These are phyloP conservation scores for Drosophila navojoa DNA, from an alignment of 1,140 invertebrate species.

Conservation along the genomic window DNA sequence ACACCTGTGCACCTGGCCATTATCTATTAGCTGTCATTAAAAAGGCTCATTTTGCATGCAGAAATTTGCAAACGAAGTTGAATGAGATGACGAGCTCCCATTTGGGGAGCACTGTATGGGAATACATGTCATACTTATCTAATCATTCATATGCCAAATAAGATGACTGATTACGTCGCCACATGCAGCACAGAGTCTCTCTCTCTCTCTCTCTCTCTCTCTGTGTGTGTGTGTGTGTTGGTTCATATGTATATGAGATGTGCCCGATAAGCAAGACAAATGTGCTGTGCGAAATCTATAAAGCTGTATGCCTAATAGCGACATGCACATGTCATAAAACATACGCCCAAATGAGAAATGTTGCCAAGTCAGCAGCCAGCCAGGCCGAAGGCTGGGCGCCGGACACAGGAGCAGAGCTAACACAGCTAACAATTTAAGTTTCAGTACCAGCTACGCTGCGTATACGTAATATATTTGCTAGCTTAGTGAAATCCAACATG, in stretches of 20 bases:
- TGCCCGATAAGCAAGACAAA: conserved; percentile 71
- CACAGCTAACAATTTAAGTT: background rate
- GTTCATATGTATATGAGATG: conserved; percentile 2
- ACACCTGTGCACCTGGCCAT: conserved; percentile 9
- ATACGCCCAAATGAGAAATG: conserved; percentile 60
- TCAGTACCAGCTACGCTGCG: conserved; percentile 29
- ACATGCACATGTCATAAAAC: conserved; percentile 70
- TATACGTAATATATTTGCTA: conserved; percentile 63
- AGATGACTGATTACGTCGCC: conserved; percentile 76
- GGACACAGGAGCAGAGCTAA: background rate
- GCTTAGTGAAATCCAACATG: conserved; percentile 49
- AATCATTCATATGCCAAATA: conserved; percentile 77
- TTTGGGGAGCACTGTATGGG: conserved; percentile 18
- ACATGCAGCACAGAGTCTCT: conserved; percentile 38
- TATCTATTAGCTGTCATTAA: conserved; percentile 69
- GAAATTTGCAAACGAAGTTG: conserved; percentile 44
- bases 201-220: too few species aligned
- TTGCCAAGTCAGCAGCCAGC: conserved; percentile 65
- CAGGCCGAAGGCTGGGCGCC: background rate
- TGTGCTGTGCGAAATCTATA: conserved; percentile 75
- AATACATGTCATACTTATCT: conserved; percentile 50
- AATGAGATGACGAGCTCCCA: conserved; percentile 24
- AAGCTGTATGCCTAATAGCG: conserved; percentile 57
- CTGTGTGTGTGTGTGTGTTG: conserved; percentile 4
- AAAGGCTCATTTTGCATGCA: conserved; percentile 56